Evolutionary conservation across 2,113 vertebrate genomes (phyloP), one percentile per base, ranked within the genome.

Genomic region (Trichechus manatus): DNA sequence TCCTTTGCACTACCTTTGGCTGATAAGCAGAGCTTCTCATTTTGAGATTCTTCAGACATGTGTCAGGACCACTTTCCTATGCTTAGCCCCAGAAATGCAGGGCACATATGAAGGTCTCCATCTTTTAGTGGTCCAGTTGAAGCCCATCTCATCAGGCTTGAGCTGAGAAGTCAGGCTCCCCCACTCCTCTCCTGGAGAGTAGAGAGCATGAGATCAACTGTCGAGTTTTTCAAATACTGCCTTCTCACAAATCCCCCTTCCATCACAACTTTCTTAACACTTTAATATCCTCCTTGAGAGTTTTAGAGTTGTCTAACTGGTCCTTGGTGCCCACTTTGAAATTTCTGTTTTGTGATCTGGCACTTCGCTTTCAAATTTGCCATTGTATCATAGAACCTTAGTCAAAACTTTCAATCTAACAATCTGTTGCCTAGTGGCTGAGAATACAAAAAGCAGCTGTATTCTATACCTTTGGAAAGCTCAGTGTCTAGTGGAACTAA

Each of bases 341-440:
- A 93, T 36, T 91, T 95, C 50, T 59, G 33, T 47, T 66, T 64
- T 74, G 47, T 42, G 20, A 88, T 66, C 70, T 84, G 17, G 6
- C 53, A 27, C 17, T 27, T 94, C 11, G 44, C 7, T 91, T 78
- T 63, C 70, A 31, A 72, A 66, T 36, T 79, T 94, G 59, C 39
- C 6, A 7, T 77, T 23, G 3, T 29, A 27, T 61, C 29, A 85
- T 14, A 81, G 44, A 86, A 59, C 9, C 64, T 75, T n/a, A 70
- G 10, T n/a, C 29, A 36, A n/a, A 87, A 39, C 19, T 68, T 93
- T 14, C 13, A 56, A 15, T 47, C 22, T 31, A 61, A 61, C 27
- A 31, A 11, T 77, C 27, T 59, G 11, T 39, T 90, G 53, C 3
- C 9, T 33, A 44, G 39, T 17, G 31, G 2, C 39, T 70, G 39